Base-by-base conservation (phyloP, 1,140 invertebrate species). In the Antheraea pernyi region DNA sequence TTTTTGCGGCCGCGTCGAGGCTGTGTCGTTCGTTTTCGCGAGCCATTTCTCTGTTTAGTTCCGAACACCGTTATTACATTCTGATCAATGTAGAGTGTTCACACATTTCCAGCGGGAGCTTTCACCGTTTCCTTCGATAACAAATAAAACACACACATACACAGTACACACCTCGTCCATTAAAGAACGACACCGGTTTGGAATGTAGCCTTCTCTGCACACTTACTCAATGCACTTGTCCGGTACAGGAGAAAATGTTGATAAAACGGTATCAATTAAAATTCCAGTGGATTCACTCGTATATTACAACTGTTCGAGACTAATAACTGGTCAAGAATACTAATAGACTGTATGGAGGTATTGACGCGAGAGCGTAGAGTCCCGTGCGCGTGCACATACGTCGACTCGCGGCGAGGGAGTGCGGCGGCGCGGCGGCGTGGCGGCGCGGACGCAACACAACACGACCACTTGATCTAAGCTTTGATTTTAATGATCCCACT, bases 121-220 rank as follows among this genome's bases (percentile, higher is more conserved):
- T 73, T 71, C 59, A 63, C 63, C 81, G 81, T 84, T 79, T 77
- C 70, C 71, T 75, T 76, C 71, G 74, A 73, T 84, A 81, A 84
- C 68, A 78, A 80, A 75, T 76, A 81, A 81, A 83, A 79, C 39
- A 53, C 80, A 87, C 75, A 88, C 81, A 83, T 71, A 74, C 67
- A 83, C 81, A 88, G 83, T 85, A 88, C 84, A 85, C 88, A 86
- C 79, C 79, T 81, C 83, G 85, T 83, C 85, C 83, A 85, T 84
- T 88, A 84, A 87, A 85, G 81, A 88, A 88, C 86, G 88, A 86
- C 88, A 91, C 87, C 86, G 87, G 88, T 85, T 89, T 80, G 89
- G 89, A 91, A 91, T 91, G 89, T 82, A 86, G 86, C 85, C 82
- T 87, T 84, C 80, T 81, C 79, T 66, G 82, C 84, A 53, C 46